Percentiles rank a stretch among this genome's conserved stretches.
Conservation (phyloP, 2,113 vertebrate genomes). For the Thunnus thynnus region DNA sequence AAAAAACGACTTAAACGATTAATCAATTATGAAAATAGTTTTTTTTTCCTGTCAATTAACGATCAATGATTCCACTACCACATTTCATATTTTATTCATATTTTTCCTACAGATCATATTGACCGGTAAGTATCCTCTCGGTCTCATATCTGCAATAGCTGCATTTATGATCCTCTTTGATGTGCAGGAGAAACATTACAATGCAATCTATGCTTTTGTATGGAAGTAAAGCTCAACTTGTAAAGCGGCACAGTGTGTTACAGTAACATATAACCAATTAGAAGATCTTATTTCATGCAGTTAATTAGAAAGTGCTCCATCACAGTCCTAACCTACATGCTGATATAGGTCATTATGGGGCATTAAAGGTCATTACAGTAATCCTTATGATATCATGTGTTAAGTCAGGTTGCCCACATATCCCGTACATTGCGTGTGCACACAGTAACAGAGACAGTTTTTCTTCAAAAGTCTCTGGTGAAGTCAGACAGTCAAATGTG, state of each 20-base stretch:
- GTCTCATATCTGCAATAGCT: background rate
- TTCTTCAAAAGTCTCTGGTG: background rate
- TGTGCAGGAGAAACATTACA: background rate
- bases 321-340: conserved; percentile 50
- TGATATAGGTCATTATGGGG: conserved; percentile 63
- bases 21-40: too few relatives aligned
- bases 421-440: background rate
- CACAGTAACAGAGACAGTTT: background rate
- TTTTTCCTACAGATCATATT: background rate
- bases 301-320: conserved; percentile 55
- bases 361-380: conserved; percentile 65
- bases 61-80: background rate
- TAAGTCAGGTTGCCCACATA: conserved; percentile 18
- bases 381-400: conserved; percentile 39
- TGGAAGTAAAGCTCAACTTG: background rate
- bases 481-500: conserved; percentile 36
- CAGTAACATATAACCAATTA: conserved; percentile 46
- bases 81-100: background rate
- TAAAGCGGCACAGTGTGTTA: conserved; percentile 1
- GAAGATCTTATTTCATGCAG: conserved; percentile 58
- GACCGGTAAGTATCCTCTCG: background rate
- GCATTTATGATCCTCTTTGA: background rate
- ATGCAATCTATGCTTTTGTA: background rate
- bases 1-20: too few relatives aligned
- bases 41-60: too few relatives aligned